These are phyloP conservation scores for Crenichthys baileyi DNA, from an alignment of 2,797 vertebrate species.

Conservation along the genomic window DNA sequence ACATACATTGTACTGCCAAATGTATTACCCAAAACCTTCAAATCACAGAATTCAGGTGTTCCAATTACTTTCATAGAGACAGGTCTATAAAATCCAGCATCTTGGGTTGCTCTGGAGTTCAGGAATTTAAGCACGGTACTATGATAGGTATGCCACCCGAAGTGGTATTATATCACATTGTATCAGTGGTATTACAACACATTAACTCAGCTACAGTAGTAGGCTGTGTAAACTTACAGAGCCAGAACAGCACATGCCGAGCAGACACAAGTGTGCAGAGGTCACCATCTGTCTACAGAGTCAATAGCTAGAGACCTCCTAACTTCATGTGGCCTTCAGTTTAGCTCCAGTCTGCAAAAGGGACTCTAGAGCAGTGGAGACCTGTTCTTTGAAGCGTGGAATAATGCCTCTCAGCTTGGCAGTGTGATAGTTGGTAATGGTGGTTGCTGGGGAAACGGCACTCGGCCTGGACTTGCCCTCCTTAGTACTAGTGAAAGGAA, in stretches of 20 bases:
- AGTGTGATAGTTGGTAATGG: not conserved
- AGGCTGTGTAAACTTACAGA: no score
- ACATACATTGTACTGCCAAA: not conserved
- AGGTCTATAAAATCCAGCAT: not conserved
- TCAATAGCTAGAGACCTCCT: not conserved
- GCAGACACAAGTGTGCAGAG: not conserved
- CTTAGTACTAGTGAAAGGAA: not conserved
- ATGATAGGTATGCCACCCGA: no score
- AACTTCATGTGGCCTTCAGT: not conserved
- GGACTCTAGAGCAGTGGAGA: not conserved
- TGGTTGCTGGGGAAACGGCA: not conserved
- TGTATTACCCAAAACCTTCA: not conserved
- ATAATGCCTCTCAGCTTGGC: not conserved
- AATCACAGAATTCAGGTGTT: not conserved
- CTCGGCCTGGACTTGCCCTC: not conserved
- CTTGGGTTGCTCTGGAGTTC: not conserved
- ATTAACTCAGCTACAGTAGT: no score
- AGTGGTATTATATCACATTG: no score
- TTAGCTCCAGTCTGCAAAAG: not conserved
- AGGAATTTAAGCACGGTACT: no score
- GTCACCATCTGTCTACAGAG: not conserved
- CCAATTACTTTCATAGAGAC: not conserved
- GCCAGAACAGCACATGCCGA: no score
- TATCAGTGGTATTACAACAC: no score
- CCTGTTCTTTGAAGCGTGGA: not conserved